phyloP scores from a whole-genome alignment of 2,113 vertebrate species.

The Misgurnus anguillicaudatus region DNA sequence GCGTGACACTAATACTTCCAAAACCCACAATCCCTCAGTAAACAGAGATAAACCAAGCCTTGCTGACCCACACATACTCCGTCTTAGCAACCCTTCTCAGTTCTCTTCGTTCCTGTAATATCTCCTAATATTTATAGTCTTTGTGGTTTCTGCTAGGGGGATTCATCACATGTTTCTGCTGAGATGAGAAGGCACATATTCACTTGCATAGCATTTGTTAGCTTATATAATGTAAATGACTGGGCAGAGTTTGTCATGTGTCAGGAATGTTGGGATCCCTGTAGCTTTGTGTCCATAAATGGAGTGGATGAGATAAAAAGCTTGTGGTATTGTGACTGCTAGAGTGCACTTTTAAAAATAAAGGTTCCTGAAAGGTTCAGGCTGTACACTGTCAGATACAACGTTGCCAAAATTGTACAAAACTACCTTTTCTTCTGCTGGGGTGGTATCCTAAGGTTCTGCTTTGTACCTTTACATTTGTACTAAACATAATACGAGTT shows the following conservation, averaged over 20 bases:
- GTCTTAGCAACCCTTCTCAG: constrained; percentile 37
- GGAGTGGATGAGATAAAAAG: background rate
- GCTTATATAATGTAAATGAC: too few species aligned
- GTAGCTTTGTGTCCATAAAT: background rate
- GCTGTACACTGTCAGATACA: too few species aligned
- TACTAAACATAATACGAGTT: too few species aligned
- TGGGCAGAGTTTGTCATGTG: too few species aligned
- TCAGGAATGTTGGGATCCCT: background rate
- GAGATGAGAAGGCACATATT: background rate
- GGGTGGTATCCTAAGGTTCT: too few species aligned
- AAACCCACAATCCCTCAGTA: constrained; percentile 51
- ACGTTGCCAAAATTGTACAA: too few species aligned
- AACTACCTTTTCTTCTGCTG: too few species aligned
- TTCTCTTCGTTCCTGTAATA: constrained; percentile 40
- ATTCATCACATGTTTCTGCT: constrained; percentile 6
- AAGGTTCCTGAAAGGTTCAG: too few species aligned
- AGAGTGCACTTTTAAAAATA: background rate
- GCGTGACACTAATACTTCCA: constrained; percentile 35
- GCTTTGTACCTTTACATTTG: too few species aligned
- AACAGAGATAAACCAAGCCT: constrained; percentile 51
- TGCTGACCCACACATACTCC: constrained; percentile 56
- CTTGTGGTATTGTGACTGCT: constrained; percentile 6
- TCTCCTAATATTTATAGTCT: constrained; percentile 44
- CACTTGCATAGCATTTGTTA: background rate
- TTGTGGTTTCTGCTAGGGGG: constrained; percentile 21